A percentile compares a stretch with the other conserved stretches of the same genome.
phyloP scores from a whole-genome alignment of 2,113 vertebrate genomes.

The Notothenia coriiceps region DNA sequence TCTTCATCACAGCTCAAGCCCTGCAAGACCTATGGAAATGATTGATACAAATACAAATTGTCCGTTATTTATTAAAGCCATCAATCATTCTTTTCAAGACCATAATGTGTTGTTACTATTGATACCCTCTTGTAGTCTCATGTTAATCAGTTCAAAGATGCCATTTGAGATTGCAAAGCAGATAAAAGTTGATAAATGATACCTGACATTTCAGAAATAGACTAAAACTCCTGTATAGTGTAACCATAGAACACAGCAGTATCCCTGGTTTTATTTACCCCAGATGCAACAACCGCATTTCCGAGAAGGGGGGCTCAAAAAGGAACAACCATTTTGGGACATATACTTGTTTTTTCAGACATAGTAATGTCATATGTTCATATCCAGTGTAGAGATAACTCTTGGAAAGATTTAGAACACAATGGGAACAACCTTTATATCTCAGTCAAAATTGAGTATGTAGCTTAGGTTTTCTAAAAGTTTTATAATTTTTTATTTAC shows the following conservation, averaged over 20 bases:
- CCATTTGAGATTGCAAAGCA: slow-evolving; percentile 21
- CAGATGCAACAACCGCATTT: background rate
- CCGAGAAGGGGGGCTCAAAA: background rate
- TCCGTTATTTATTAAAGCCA: slow-evolving; percentile 37
- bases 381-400: slow-evolving; percentile 5
- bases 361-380: slow-evolving; percentile 16
- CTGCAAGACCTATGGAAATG: slow-evolving; percentile 70
- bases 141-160: slow-evolving; percentile 33
- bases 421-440: background rate
- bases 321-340: slow-evolving; percentile 26
- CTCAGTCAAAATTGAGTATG: background rate
- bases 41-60: slow-evolving; percentile 47
- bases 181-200: background rate
- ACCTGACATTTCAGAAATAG: slow-evolving; percentile 24
- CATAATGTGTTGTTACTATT: slow-evolving; percentile 34
- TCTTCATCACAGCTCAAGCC: slow-evolving; percentile 69
- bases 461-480: background rate
- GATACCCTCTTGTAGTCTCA: slow-evolving; percentile 34
- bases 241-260: slow-evolving; percentile 6
- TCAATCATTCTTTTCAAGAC: slow-evolving; percentile 51
- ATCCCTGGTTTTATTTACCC: slow-evolving; percentile 9
- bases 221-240: slow-evolving; percentile 4
- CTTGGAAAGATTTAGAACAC: slow-evolving; percentile 4
- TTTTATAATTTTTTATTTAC: background rate
- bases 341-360: slow-evolving; percentile 20